Conservation (phyloP, 1,140 invertebrate genomes). For the Achroia grisella region DNA sequence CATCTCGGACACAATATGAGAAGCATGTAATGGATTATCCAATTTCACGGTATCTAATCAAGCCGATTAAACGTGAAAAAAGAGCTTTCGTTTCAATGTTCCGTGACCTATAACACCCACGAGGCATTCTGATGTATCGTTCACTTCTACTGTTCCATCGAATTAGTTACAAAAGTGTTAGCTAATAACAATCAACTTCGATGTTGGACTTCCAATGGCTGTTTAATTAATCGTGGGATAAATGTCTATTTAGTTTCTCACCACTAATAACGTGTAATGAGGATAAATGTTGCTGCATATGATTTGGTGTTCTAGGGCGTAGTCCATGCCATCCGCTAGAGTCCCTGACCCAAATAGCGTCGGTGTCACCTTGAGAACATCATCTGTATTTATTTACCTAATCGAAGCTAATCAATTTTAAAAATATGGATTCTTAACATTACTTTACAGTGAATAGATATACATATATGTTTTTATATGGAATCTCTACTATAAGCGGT, state of each 20-base stretch:
- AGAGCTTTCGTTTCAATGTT: constrained; percentile 4
- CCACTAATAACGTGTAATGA: constrained; percentile 13
- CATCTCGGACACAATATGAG: not conserved
- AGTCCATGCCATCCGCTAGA: constrained; percentile 9
- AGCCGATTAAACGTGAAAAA: constrained; percentile 6
- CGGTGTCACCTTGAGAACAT: constrained; percentile 11
- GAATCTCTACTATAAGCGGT: too few relatives aligned
- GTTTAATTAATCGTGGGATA: constrained; percentile 12
- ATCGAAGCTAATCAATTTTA: constrained; percentile 6
- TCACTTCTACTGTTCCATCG: constrained; percentile 5
- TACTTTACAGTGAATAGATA: too few relatives aligned
- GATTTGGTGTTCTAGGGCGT: constrained; percentile 15
- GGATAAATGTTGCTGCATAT: constrained; percentile 13
- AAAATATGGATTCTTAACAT: not conserved
- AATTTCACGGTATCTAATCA: constrained; percentile 12
- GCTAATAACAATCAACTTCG: not conserved
- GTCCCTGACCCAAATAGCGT: constrained; percentile 24
- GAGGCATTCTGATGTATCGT: not conserved
- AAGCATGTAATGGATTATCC: constrained; percentile 14
- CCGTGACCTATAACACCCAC: constrained; percentile 4
- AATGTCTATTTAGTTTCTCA: not conserved
- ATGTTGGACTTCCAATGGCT: not conserved
- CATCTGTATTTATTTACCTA: constrained; percentile 14
- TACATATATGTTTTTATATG: too few relatives aligned
- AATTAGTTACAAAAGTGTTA: not conserved